Evolutionary conservation across 2,888 invertebrate species (phyloP).

Genomic region (Latrodectus elegans): DNA sequence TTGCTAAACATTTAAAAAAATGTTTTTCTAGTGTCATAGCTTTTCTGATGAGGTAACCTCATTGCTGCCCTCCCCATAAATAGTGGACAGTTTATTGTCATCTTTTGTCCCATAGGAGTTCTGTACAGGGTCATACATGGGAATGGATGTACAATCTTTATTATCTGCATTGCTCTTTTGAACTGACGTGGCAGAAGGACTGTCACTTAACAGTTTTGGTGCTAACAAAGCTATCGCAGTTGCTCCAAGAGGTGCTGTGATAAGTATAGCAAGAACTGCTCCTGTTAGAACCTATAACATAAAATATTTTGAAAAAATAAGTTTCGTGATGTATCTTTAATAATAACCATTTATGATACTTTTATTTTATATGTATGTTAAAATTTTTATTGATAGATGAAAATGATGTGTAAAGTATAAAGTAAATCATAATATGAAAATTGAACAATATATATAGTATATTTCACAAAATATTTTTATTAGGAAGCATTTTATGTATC

Average conservation of each 20-base stretch:
- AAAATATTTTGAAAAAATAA: no score
- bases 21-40: background rate
- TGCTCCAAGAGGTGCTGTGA: conserved; percentile 82
- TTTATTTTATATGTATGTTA: background rate
- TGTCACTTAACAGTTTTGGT: conserved; percentile 42
- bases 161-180: background rate
- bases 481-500: no score
- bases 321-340: background rate
- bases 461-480: no score
- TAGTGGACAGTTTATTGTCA: conserved; percentile 15
- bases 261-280: conserved; percentile 86
- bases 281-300: conserved; percentile 81
- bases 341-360: background rate
- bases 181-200: background rate
- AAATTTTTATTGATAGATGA: no score
- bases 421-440: no score
- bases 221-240: conserved; percentile 62
- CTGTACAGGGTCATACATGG: conserved; percentile 28
- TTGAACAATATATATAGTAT: no score
- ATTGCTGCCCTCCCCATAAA: background rate
- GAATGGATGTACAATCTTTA: conserved; percentile 5
- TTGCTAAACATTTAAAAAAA: no score
- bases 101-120: conserved; percentile 34
- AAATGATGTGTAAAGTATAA: no score
- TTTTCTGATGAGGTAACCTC: background rate